A percentile compares a stretch with the other conserved stretches of the same genome.
These are phyloP conservation scores for Acrossocheilus wenchowensis DNA, from an alignment of 2,797 vertebrate species.

Conservation along the genomic window DNA sequence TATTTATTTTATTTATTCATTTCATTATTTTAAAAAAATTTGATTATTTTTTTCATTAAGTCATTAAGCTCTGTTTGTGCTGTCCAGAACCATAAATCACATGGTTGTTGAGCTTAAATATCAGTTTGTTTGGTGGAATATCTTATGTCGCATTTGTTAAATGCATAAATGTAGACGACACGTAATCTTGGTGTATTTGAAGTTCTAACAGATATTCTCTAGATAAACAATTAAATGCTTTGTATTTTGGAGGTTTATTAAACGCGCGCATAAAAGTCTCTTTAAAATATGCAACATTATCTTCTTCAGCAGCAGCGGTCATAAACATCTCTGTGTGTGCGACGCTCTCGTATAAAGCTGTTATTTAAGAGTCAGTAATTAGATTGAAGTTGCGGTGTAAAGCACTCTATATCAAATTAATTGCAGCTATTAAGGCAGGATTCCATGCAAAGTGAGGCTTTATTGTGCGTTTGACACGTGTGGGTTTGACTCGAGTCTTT, in stretches of 20 bases:
- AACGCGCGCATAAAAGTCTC: background rate
- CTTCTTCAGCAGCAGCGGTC: background rate
- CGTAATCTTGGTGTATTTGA: background rate
- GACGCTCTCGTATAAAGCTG: slow-evolving; percentile 44
- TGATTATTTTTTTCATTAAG: background rate
- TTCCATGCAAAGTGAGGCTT: slow-evolving; percentile 75
- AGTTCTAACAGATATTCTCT: background rate
- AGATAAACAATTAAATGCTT: background rate
- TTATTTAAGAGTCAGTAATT: slow-evolving; percentile 56
- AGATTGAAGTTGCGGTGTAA: slow-evolving; percentile 60
- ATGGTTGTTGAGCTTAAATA: background rate
- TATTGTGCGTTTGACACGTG: slow-evolving; percentile 72
- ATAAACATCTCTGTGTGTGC: background rate
- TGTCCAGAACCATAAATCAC: background rate
- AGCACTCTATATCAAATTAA: slow-evolving; percentile 66
- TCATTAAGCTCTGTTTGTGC: background rate
- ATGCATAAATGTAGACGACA: no score
- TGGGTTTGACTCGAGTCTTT: slow-evolving; percentile 72
- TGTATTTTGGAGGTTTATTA: background rate
- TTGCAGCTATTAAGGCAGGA: slow-evolving; percentile 70
- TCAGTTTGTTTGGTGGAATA: background rate
- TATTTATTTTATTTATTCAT: background rate
- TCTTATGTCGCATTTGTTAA: background rate
- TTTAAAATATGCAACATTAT: background rate
- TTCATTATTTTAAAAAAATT: background rate